These are phyloP conservation scores for Drosophila fuyamai DNA, from an alignment of 1,140 invertebrate genomes.

Conservation along the genomic window DNA sequence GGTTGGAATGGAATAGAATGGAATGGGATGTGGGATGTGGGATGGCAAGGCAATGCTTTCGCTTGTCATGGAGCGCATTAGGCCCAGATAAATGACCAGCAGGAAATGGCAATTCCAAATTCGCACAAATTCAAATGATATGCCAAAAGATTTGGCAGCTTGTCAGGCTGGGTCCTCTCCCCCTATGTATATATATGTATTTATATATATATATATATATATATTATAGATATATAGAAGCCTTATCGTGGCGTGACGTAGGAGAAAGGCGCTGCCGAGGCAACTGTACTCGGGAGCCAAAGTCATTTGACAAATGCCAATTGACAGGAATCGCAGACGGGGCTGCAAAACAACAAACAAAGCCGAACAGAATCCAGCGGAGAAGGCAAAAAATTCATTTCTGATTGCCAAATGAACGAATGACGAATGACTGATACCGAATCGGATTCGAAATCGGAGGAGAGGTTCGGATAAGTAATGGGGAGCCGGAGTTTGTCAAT, in stretches of 20 bases:
- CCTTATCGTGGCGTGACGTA: conserved; percentile 42
- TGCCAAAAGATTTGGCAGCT: conserved; percentile 57
- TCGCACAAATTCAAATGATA: conserved; percentile 72
- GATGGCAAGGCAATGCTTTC: conserved; percentile 18
- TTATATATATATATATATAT: neutral
- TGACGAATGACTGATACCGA: conserved; percentile 41
- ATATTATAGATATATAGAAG: neutral
- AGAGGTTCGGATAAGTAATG: conserved; percentile 5
- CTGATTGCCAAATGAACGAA: conserved; percentile 56
- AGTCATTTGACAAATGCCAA: conserved; percentile 70
- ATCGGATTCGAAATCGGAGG: neutral
- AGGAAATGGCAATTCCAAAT: conserved; percentile 44
- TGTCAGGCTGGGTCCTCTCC: conserved; percentile 20
- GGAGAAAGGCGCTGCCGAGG: conserved; percentile 15
- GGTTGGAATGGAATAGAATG: neutral
- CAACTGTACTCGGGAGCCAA: conserved; percentile 43
- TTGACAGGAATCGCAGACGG: conserved; percentile 61
- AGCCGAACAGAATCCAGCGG: neutral
- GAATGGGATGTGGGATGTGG: neutral
- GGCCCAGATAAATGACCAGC: conserved; percentile 63
- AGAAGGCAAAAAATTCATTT: conserved; percentile 42
- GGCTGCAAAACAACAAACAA: conserved; percentile 35
- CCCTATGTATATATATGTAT: neutral
- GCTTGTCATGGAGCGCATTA: conserved; percentile 71
- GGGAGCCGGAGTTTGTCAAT: conserved; percentile 53